phyloP scores from a whole-genome alignment of 2,888 invertebrate genomes.

The Linnaemya tessellans region DNA sequence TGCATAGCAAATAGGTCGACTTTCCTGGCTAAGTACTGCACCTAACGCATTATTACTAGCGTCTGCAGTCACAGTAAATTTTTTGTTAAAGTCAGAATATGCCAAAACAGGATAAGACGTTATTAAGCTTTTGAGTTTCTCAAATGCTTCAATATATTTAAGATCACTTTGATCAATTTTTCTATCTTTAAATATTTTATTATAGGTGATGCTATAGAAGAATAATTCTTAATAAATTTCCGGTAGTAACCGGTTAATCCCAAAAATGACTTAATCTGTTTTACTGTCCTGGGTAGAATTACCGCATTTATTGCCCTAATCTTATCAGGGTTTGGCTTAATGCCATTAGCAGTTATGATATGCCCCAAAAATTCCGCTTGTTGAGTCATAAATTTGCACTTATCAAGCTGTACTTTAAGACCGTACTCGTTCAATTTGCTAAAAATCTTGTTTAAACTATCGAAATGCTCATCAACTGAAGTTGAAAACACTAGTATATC shows the following conservation, averaged over 20 bases:
- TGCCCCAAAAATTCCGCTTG: background rate
- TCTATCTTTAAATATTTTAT: slow-evolving; percentile 1
- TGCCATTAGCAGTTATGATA: background rate
- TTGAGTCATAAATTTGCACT: background rate
- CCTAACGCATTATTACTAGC: too few relatives aligned
- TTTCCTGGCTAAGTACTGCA: too few relatives aligned
- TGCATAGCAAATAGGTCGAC: too few relatives aligned
- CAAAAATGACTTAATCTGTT: slow-evolving; percentile 2
- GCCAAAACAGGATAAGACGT: background rate
- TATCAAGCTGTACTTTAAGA: background rate
- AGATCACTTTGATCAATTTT: background rate
- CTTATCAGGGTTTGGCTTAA: background rate
- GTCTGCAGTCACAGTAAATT: too few relatives aligned
- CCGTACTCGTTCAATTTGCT: too few relatives aligned
- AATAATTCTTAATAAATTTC: slow-evolving; percentile 4
- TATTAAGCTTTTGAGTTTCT: background rate
- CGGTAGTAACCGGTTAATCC: background rate
- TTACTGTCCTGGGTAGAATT: background rate
- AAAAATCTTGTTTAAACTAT: background rate
- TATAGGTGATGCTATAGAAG: background rate
- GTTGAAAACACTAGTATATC: background rate
- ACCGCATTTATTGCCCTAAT: background rate
- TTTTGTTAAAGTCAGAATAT: too few relatives aligned
- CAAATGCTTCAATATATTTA: background rate
- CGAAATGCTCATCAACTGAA: background rate